These are phyloP conservation scores for Serrognathus titanus DNA, from an alignment of 2,888 invertebrate species.

Conservation along the genomic window DNA sequence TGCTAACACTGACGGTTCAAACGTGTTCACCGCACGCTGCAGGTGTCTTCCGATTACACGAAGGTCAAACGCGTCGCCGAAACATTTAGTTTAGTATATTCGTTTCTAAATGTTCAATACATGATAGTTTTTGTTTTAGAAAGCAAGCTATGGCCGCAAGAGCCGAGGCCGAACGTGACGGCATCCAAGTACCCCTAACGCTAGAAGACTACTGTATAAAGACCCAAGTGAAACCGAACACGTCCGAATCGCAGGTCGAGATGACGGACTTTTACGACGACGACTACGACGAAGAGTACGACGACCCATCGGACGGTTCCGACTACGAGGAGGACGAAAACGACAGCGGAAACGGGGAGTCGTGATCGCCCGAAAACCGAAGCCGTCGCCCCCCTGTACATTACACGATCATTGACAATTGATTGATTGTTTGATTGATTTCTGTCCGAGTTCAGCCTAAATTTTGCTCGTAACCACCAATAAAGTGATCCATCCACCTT, in stretches of 20 bases:
- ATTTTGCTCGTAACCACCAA: too few species aligned
- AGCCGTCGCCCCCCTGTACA: too few species aligned
- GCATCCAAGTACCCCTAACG: slow-evolving; percentile 94
- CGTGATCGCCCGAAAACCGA: slow-evolving; percentile 58
- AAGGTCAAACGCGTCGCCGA: too few species aligned
- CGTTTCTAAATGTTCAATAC: background rate
- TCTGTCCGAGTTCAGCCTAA: too few species aligned
- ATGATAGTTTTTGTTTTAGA: slow-evolving; percentile 51
- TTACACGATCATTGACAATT: too few species aligned
- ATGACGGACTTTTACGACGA: slow-evolving; percentile 96
- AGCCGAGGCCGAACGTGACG: slow-evolving; percentile 93
- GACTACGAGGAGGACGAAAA: slow-evolving; percentile 82
- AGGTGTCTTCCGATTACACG: too few species aligned
- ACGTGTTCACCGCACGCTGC: too few species aligned
- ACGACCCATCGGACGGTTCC: slow-evolving; percentile 66
- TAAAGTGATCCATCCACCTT: too few species aligned
- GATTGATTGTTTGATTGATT: too few species aligned
- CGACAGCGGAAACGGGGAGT: slow-evolving; percentile 90
- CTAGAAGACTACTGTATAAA: slow-evolving; percentile 98
- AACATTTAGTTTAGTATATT: background rate
- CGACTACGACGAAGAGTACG: slow-evolving; percentile 79
- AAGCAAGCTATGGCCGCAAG: slow-evolving; percentile 96
- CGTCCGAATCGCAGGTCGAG: slow-evolving; percentile 76
- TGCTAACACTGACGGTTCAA: too few species aligned
- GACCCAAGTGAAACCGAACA: slow-evolving; percentile 82